Percentiles rank a stretch among this genome's conserved stretches.
phyloP scores from a whole-genome alignment of 2,797 vertebrate species.

The Vipera latastei region DNA sequence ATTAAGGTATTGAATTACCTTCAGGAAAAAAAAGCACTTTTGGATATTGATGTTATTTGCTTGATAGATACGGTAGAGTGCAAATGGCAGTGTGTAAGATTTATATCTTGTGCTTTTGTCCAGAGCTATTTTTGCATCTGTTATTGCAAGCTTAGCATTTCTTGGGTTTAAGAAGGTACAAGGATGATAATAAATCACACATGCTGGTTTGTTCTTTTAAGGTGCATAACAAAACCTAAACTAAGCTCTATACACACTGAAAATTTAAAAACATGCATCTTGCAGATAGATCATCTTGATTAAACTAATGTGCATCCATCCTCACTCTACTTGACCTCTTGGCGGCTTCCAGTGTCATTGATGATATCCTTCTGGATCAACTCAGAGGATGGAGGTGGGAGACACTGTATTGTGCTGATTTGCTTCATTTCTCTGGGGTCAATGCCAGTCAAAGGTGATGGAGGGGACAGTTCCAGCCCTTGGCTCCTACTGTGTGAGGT shows the following conservation, averaged over 20 bases:
- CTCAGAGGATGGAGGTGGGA: neutral
- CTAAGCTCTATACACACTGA: neutral
- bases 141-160: neutral
- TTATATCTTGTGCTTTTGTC: constrained; percentile 10
- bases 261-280: neutral
- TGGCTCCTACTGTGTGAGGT: neutral
- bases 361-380: neutral
- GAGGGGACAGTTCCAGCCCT: neutral
- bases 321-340: neutral
- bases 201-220: constrained; percentile 3
- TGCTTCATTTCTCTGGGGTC: neutral
- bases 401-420: neutral
- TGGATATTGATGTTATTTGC: constrained; percentile 20
- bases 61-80: constrained; percentile 17
- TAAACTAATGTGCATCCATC: neutral
- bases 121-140: neutral
- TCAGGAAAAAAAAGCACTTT: constrained; percentile 17
- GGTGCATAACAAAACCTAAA: constrained; percentile 5
- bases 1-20: constrained; percentile 32
- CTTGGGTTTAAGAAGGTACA: neutral
- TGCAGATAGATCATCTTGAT: neutral
- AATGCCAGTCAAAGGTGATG: neutral
- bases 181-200: neutral
- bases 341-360: neutral
- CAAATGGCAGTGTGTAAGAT: constrained; percentile 2